A percentile compares a stretch with the other conserved stretches of the same genome.
Conservation (phyloP, 2,113 vertebrate species). For the Notothenia coriiceps region DNA sequence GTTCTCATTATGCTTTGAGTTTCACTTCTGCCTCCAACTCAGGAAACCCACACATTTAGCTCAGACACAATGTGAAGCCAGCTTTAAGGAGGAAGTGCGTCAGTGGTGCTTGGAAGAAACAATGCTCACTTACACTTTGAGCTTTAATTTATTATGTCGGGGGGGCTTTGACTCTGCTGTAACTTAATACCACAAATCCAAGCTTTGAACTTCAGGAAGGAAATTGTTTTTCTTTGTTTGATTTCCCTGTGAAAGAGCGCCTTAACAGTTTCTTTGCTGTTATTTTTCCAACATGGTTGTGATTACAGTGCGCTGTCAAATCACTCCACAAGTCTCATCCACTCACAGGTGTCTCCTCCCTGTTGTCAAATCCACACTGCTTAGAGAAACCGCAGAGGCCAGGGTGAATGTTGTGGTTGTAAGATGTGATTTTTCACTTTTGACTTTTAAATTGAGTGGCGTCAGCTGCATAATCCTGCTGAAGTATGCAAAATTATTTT, state of each 20-base stretch:
- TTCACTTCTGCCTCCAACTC: constrained; percentile 66
- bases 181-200: constrained; percentile 3
- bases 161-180: constrained; percentile 3
- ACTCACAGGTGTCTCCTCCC: constrained; percentile 41
- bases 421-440: constrained; percentile 28
- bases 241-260: constrained; percentile 2
- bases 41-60: constrained; percentile 74
- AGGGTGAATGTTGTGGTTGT: constrained; percentile 29
- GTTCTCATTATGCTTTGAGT: constrained; percentile 56
- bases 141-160: constrained; percentile 32
- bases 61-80: constrained; percentile 24
- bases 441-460: constrained; percentile 26
- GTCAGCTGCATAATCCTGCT: constrained; percentile 29
- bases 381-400: constrained; percentile 27
- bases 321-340: constrained; percentile 17
- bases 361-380: constrained; percentile 25
- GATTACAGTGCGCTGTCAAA: constrained; percentile 37
- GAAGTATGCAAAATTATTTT: constrained; percentile 51
- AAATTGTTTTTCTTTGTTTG: constrained; percentile 23
- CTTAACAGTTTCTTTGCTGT: background rate
- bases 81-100: constrained; percentile 68
- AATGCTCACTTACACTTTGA: constrained; percentile 47
- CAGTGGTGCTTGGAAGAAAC: constrained; percentile 43
- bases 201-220: constrained; percentile 32
- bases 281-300: constrained; percentile 8